Evolutionary conservation across 2,888 invertebrate genomes (phyloP).

Genomic region (Amblyteles armatorius): DNA sequence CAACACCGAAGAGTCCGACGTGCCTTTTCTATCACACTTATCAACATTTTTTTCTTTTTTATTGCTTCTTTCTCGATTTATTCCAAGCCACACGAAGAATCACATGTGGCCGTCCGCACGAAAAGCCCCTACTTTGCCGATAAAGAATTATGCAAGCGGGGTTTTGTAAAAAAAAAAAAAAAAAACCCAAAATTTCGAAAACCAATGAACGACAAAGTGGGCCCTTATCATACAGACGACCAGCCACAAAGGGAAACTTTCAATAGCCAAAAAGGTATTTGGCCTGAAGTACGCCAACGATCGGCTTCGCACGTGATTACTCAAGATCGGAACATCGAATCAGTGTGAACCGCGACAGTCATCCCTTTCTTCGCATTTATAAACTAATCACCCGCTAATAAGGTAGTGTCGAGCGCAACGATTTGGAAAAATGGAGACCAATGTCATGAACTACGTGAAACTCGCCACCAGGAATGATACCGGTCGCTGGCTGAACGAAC

Average conservation of each 20-base stretch:
- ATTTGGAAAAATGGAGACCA: slow-evolving; percentile 3
- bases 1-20: not conserved
- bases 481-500: not conserved
- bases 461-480: not conserved
- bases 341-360: not conserved
- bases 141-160: no score
- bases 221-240: no score
- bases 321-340: not conserved
- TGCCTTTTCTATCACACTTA: not conserved
- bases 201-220: no score
- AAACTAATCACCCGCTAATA: not conserved
- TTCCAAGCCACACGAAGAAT: not conserved
- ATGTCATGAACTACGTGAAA: slow-evolving; percentile 22
- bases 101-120: not conserved
- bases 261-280: no score
- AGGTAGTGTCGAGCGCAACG: not conserved
- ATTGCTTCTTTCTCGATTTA: not conserved
- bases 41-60: not conserved
- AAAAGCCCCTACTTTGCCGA: no score
- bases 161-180: no score
- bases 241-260: no score
- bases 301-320: no score
- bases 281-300: no score
- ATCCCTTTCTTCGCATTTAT: not conserved
- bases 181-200: no score